phyloP scores from a whole-genome alignment of 2,888 invertebrate species.

The Scaptomyza cyrtandrae region DNA sequence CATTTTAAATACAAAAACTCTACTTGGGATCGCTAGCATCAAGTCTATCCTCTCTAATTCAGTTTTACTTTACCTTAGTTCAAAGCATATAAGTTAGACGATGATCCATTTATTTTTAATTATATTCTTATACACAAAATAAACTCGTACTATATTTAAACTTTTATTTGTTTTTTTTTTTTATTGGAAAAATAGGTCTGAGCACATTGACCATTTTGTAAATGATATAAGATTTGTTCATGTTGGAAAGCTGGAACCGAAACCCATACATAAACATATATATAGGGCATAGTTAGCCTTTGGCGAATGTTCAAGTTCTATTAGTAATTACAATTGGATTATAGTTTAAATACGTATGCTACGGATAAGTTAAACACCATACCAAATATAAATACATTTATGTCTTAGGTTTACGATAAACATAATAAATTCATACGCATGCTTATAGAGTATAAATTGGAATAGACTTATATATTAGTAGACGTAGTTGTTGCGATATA shows the following conservation, averaged over 20 bases:
- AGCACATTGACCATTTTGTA: constrained; percentile 32
- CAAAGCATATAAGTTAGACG: not conserved
- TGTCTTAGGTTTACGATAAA: constrained; percentile 22
- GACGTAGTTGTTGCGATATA: constrained; percentile 28
- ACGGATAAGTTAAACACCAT: constrained; percentile 21
- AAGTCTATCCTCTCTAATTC: too few species aligned
- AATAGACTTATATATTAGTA: constrained; percentile 32
- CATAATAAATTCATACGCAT: constrained; percentile 50
- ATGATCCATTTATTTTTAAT: constrained; percentile 3
- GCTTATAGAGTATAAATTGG: constrained; percentile 21
- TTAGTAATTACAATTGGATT: constrained; percentile 12
- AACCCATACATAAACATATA: constrained; percentile 3
- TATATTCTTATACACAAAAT: constrained; percentile 23
- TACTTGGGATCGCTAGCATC: too few species aligned
- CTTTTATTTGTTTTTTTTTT: constrained; percentile 29
- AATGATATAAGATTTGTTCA: constrained; percentile 49
- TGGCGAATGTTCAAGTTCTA: constrained; percentile 43
- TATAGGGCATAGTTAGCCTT: constrained; percentile 29
- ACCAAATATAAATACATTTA: constrained; percentile 31
- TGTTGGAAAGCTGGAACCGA: constrained; percentile 13
- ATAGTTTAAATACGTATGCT: constrained; percentile 18
- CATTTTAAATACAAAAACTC: not conserved
- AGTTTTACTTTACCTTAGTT: too few species aligned
- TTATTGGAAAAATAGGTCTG: constrained; percentile 28
- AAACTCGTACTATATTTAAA: not conserved